These are phyloP conservation scores for Dascillus cervinus DNA, from an alignment of 2,888 invertebrate species.

Conservation along the genomic window DNA sequence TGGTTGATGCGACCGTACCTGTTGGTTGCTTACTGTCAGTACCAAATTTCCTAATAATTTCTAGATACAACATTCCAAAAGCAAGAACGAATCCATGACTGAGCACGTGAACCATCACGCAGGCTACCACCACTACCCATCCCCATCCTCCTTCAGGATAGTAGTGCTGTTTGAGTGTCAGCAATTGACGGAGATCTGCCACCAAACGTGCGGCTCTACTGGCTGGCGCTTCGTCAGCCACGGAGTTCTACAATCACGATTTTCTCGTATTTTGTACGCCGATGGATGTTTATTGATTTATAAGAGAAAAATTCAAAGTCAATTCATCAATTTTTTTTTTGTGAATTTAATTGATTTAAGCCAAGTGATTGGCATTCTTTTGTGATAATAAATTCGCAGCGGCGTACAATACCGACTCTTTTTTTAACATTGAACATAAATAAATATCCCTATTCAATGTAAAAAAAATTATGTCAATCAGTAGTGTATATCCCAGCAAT, in stretches of 20 bases:
- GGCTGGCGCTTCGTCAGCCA: slow-evolving; percentile 45
- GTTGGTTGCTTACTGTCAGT: slow-evolving; percentile 53
- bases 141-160: slow-evolving; percentile 88
- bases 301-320: too few relatives aligned
- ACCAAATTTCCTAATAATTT: slow-evolving; percentile 44
- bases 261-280: neutral
- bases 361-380: too few relatives aligned
- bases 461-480: too few relatives aligned
- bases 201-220: slow-evolving; percentile 47
- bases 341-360: too few relatives aligned
- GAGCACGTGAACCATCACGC: slow-evolving; percentile 64
- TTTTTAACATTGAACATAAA: too few relatives aligned
- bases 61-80: slow-evolving; percentile 44
- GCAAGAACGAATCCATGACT: slow-evolving; percentile 68
- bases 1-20: slow-evolving; percentile 49
- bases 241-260: slow-evolving; percentile 30
- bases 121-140: slow-evolving; percentile 69
- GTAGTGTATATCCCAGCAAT: too few relatives aligned
- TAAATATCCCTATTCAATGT: too few relatives aligned
- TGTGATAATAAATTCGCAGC: too few relatives aligned
- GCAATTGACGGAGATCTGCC: slow-evolving; percentile 50
- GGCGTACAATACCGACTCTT: too few relatives aligned
- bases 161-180: slow-evolving; percentile 70
- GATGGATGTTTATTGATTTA: too few relatives aligned
- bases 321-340: too few relatives aligned